phyloP scores from a whole-genome alignment of 2,113 vertebrate genomes.

The Sula dactylatra region DNA sequence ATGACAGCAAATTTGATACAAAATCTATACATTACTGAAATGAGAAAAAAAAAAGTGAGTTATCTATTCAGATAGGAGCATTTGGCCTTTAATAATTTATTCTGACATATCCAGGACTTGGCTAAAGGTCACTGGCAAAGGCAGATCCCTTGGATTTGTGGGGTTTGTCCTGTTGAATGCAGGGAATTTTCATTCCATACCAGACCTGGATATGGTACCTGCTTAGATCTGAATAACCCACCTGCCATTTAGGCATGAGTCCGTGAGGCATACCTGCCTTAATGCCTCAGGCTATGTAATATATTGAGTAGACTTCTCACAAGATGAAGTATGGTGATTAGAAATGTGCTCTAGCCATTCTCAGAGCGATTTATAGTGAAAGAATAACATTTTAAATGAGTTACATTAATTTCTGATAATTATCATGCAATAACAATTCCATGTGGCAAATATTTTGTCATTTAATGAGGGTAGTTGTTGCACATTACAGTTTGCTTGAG shows the following conservation, averaged over 20 bases:
- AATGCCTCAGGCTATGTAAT: not conserved
- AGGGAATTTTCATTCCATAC: not conserved
- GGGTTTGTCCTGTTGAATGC: not conserved
- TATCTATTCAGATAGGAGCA: not conserved
- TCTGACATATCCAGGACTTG: constrained; percentile 20
- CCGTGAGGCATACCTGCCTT: not conserved
- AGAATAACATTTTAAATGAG: constrained; percentile 9
- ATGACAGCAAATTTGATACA: not conserved
- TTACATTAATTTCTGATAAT: constrained; percentile 23
- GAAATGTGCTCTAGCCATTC: constrained; percentile 5
- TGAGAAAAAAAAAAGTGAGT: not conserved
- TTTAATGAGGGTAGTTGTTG: not conserved
- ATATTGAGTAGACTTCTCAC: not conserved
- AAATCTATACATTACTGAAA: not conserved
- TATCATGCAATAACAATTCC: not conserved
- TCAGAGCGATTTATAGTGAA: not conserved
- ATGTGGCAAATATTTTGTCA: not conserved
- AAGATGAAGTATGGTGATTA: not conserved
- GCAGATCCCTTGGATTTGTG: not conserved
- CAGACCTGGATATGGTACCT: not conserved
- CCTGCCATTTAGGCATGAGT: not conserved
- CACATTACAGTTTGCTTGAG: not conserved
- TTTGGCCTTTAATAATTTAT: constrained; percentile 28
- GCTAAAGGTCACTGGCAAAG: not conserved
- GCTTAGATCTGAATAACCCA: not conserved